Evolutionary conservation across 2,888 invertebrate species (phyloP), one percentile per base, ranked within the genome.

Genomic region (Hirtodrosophila histrioides): DNA sequence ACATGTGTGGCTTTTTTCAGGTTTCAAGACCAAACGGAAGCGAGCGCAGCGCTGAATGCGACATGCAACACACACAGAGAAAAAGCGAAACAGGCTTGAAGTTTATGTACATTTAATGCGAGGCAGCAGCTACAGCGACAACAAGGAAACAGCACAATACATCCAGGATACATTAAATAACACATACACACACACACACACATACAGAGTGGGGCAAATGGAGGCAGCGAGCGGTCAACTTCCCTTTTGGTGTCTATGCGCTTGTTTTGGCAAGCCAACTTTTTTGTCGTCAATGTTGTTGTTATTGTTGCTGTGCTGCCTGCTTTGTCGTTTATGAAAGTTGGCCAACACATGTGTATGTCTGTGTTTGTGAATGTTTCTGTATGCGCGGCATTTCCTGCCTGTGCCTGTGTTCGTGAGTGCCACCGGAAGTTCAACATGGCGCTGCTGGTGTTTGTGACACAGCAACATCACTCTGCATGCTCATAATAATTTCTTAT

Each of bases 161-260:
- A 87, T 87, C 81, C 86, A 83, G 86, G 88, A 88, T 87, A 84
- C 88, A 87, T 87, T 88, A 88, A 87, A 85, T 88, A 87, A 88
- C 83, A 85, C 66, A 31, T 39, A 46, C 49, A 50, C 33, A 65
- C 50, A 48, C 44, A 41, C 23, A 36, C 33, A 43, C 7, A 33
- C 27, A 58, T 49, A 40, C 31, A 55, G 31, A 61, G 57, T 41
- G 73, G 46, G 23, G 44, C 46, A 69, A 60, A 81, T 67, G 67
- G 41, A 68, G 55, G 75, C 75, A 54, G 74, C 75, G 56, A 79
- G 69, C 80, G 88, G 88, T 87, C 88, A 87, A 72, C 83, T 87
- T 86, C 86, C 86, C 68, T 69, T 87, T 88, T 83, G 68, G 67
- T 87, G 80, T 80, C 78, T 80, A 68, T 68, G 65, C 48, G 69